Evolutionary conservation across 1,140 invertebrate species (phyloP), one percentile per base, ranked within the genome.

Genomic region (Euura saliciscinereae): DNA sequence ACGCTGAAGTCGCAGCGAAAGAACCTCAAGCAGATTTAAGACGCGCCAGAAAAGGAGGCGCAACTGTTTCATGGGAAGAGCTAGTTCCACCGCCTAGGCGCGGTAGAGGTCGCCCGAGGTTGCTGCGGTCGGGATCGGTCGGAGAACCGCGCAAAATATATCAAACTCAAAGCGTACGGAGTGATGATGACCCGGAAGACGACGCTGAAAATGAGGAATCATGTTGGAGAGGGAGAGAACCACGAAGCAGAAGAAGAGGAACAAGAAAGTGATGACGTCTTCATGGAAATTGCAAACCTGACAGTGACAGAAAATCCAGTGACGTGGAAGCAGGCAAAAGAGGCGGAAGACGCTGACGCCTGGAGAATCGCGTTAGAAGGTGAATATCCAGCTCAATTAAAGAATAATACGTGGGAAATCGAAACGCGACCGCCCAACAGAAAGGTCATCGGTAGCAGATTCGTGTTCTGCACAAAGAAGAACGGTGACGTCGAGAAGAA

Each of bases 331-430:
- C 78, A 85, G 77, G 83, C 81, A 44, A 78, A 79, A 7, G 78
- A 77, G 65, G 79, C 71, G 28, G 4, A 74, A 68, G 78, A 85
- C 67, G 11, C 4, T 71, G 75, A 80, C 64, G 70, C 78, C 74
- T 84, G 84, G 79, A 71, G 78, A 73, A 65, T 13, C 71, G 82
- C 82, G n/a, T 78, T 84, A 73, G 69, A 82, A 6, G 74, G 75
- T 13, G 85, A 86, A 76, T 80, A 79, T 64, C 73, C 78, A 28
- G 79, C 77, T 6, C 75, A 82, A 74, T 71, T 79, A 28, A 80
- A 79, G 75, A 85, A 83, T 75, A 74, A 81, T 11, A 83, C 78
- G 10, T 85, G 84, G 83, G 44, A 75, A 77, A 72, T 84, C 65
- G 78, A 80, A 71, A 6, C 79, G 68, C 44, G 76, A 76, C 78